Percentiles rank a stretch among this genome's conserved stretches.
Conservation (phyloP, 2,888 invertebrate genomes). For the Pristionchus mayeri region DNA sequence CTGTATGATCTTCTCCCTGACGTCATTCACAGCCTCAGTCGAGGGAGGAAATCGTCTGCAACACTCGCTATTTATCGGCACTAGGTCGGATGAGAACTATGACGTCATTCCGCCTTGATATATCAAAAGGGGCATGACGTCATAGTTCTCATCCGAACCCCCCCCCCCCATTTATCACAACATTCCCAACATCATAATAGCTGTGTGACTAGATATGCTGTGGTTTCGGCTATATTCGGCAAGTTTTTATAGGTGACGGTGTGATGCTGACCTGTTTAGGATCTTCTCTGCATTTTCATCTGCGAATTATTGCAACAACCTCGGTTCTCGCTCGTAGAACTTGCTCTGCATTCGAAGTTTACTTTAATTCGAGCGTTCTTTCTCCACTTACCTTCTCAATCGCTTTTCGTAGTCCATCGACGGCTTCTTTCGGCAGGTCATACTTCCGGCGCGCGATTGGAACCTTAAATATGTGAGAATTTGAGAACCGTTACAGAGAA, state of each 20-base stretch:
- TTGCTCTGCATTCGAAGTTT: conserved; percentile 51
- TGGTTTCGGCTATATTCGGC: no score
- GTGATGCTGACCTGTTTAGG: conserved; percentile 56
- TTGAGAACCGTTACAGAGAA: background rate
- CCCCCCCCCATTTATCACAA: no score
- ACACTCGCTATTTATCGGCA: background rate
- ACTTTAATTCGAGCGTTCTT: background rate
- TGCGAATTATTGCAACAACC: conserved; percentile 72
- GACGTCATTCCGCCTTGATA: no score
- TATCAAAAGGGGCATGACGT: no score
- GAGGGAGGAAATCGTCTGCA: conserved; percentile 66
- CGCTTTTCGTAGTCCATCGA: conserved; percentile 58
- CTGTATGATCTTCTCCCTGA: conserved; percentile 57
- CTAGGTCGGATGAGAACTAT: no score
- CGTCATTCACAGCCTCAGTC: conserved; percentile 63
- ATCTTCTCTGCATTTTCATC: conserved; percentile 66
- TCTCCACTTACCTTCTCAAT: conserved; percentile 51
- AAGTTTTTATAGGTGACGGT: no score
- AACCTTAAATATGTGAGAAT: background rate
- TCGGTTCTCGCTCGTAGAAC: conserved; percentile 62
- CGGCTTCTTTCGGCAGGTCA: conserved; percentile 58
- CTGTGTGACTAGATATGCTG: no score
- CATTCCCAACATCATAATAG: no score
- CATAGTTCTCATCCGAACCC: no score
- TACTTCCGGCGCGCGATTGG: conserved; percentile 40